Percentiles rank a stretch among this genome's conserved stretches.
Conservation (phyloP, 2,888 invertebrate genomes). For the Conus canariensis region DNA sequence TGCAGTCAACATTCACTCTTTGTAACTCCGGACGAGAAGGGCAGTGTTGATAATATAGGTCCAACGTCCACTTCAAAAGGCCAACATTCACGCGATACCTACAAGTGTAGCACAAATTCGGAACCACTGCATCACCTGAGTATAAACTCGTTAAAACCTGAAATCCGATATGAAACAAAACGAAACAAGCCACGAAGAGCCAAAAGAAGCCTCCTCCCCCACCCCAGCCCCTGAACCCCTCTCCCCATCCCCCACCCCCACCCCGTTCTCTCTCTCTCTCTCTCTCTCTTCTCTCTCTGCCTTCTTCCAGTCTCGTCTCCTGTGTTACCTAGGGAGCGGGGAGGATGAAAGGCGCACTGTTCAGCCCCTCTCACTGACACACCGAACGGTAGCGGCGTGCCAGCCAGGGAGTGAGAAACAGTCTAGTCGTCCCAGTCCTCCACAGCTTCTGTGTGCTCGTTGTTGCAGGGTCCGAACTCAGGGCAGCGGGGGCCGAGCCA, state of each 20-base stretch:
- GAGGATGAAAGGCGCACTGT: constrained; percentile 4
- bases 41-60: no score
- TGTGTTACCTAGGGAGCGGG: constrained; percentile 18
- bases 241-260: no score
- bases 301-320: background rate
- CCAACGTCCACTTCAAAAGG: no score
- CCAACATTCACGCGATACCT: no score
- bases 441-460: constrained; percentile 19
- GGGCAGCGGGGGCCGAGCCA: constrained; percentile 37
- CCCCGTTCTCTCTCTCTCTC: background rate
- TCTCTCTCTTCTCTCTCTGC: constrained; percentile 8
- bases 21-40: no score
- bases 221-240: no score
- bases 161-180: constrained; percentile 2
- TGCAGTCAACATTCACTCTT: no score
- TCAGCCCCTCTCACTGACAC: background rate
- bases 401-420: background rate
- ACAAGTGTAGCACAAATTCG: no score
- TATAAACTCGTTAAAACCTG: background rate
- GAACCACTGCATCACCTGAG: no score
- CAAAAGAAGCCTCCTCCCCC: background rate
- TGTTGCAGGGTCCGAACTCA: constrained; percentile 39
- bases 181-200: background rate
- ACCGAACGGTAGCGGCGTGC: constrained; percentile 3
- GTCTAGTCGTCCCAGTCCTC: no score